Evolutionary conservation across 2,113 vertebrate genomes (phyloP).

Genomic region (Rhodinocichla rosea): DNA sequence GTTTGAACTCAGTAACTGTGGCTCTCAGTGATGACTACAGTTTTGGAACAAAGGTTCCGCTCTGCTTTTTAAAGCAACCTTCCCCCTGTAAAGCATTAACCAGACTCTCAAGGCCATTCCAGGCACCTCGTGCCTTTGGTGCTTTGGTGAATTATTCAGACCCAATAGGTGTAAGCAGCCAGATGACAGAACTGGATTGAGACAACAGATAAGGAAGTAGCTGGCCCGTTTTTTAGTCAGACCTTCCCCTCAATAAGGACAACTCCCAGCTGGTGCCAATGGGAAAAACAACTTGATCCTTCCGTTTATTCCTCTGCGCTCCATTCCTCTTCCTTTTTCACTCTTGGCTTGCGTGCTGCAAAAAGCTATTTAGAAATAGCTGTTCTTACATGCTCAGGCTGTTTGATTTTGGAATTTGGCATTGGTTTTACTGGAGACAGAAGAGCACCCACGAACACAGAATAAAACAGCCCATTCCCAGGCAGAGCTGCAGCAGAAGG

Average conservation of each 20-base stretch:
- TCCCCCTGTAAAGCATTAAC: conserved; percentile 3
- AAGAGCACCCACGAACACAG: conserved; percentile 37
- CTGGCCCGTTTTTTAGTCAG: not conserved
- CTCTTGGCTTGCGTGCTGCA: conserved; percentile 35
- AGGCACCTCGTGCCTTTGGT: not conserved
- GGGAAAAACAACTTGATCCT: conserved; percentile 31
- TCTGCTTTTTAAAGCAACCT: conserved; percentile 23
- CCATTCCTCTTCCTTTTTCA: conserved; percentile 23
- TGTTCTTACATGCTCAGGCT: conserved; percentile 63
- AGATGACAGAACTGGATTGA: not conserved
- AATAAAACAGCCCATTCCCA: conserved; percentile 27
- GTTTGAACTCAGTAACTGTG: conserved; percentile 36
- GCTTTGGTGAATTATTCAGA: not conserved
- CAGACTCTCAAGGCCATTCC: not conserved
- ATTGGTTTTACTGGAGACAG: conserved; percentile 36
- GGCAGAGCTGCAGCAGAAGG: conserved; percentile 37
- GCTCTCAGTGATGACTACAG: not conserved
- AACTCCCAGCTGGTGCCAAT: conserved; percentile 39
- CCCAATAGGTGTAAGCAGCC: not conserved
- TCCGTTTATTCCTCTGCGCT: not conserved
- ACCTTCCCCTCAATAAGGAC: not conserved
- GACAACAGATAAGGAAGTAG: not conserved
- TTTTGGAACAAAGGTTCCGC: conserved; percentile 18
- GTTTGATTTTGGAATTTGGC: conserved; percentile 62
- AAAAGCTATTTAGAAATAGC: conserved; percentile 58